Base-by-base conservation (phyloP, 2,888 invertebrate genomes). In the Hypena proboscidalis region DNA sequence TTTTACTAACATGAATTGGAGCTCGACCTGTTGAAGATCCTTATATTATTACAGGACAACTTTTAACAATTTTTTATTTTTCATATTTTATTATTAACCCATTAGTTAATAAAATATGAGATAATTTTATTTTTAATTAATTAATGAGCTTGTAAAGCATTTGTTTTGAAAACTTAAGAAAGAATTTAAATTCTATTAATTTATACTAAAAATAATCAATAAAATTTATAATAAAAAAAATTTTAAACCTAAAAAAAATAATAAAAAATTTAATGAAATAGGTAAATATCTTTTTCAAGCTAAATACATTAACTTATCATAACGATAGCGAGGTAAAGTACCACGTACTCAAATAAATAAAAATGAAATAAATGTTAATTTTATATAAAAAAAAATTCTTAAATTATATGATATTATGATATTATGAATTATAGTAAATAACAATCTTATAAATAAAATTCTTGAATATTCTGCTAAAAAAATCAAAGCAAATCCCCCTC, bases 251-350 rank as follows among this genome's bases (percentile, higher is more conserved):
- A 92, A 77, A 91, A 88, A 92, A 89, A 93, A 92, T 71, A 93
- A 73, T 81, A 93, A 83, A 90, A 83, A 92, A 92, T 92, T 92
- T 88, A 93, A 92, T 69, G 92, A 92, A 82, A 93, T 62, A 51
- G 93, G 93, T 79, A 94, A 92, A 93, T 92, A 93, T 53, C 80
- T 83, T 63, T 93, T 93, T 92, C 94, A 94, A 81, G 92, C 91
- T 79, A 94, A 92, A 91, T 92, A 91, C 81, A 95, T 95, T 82
- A 95, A 90, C 63, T 94, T 93, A 93, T 95, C 95, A 93, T 95
- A 95, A 14, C 94, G 95, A 91, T 93, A 94, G 0, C 95, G 95
- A 70, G 95, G 95, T 63, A 94, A 91, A 30, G 93, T 92, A 0
- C 93, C 93, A 0, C 94, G 94, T 67, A 93, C 91, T 66, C 94